A percentile compares a stretch with the other conserved stretches of the same genome.
Conservation (phyloP, 2,888 invertebrate species). For the Steinernema hermaphroditum region DNA sequence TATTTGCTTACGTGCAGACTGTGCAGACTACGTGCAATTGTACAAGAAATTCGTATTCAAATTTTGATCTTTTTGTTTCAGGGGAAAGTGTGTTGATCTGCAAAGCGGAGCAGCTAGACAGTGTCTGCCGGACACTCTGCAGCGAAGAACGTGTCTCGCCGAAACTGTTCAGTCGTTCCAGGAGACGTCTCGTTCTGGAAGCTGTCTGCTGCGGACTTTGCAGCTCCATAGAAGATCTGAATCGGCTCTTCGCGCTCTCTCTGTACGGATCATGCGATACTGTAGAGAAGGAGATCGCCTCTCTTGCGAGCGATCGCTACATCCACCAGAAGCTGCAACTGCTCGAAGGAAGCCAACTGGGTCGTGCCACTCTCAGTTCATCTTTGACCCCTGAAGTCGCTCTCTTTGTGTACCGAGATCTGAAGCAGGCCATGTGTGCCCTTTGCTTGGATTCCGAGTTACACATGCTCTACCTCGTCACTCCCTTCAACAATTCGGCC, state of each 20-base stretch:
- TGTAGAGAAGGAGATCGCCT: background rate
- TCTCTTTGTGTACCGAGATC: conserved; percentile 81
- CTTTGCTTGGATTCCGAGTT: conserved; percentile 91
- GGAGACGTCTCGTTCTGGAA: conserved; percentile 7
- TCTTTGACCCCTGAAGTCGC: conserved; percentile 94
- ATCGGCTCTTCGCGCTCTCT: background rate
- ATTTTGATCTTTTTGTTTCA: conserved; percentile 35
- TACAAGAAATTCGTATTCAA: background rate
- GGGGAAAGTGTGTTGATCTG: conserved; percentile 43
- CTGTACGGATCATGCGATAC: background rate
- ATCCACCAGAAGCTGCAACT: conserved; percentile 27
- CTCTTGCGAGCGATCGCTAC: background rate
- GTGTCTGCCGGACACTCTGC: conserved; percentile 27
- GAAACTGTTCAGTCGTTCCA: background rate
- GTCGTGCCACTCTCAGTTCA: conserved; percentile 87
- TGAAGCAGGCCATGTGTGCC: conserved; percentile 84
- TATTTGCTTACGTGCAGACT: background rate
- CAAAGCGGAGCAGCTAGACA: conserved; percentile 36
- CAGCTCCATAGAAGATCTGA: conserved; percentile 2
- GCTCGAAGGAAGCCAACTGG: conserved; percentile 72
- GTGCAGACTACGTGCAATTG: conserved; percentile 9
- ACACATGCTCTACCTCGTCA: conserved; percentile 91
- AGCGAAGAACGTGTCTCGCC: background rate
- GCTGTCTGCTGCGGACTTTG: conserved; percentile 29
- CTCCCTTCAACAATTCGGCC: conserved; percentile 84